phyloP scores from a whole-genome alignment of 2,888 invertebrate species.

The Patella depressa region DNA sequence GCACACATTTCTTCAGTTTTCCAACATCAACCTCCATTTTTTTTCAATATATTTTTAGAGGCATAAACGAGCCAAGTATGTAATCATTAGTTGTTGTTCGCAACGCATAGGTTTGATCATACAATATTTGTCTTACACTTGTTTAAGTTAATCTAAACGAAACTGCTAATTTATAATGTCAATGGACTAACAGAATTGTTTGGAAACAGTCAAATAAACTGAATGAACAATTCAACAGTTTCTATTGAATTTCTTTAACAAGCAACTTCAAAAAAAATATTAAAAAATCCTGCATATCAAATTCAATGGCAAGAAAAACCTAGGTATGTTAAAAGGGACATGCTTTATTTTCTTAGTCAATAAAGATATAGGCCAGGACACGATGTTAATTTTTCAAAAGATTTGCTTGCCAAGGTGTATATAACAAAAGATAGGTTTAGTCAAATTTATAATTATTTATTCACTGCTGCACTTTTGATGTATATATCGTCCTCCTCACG shows the following conservation, averaged over 20 bases:
- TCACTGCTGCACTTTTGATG: not conserved
- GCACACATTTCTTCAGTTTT: too few species aligned
- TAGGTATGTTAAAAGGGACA: not conserved
- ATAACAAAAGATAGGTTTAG: constrained; percentile 9
- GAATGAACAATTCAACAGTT: not conserved
- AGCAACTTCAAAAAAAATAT: not conserved
- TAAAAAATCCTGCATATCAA: not conserved
- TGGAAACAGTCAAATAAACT: constrained; percentile 1
- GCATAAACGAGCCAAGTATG: too few species aligned
- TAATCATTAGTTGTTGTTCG: too few species aligned
- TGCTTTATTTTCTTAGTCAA: constrained; percentile 1
- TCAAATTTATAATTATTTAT: constrained; percentile 10
- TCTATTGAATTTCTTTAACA: not conserved
- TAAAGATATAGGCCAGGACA: not conserved
- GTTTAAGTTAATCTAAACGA: not conserved
- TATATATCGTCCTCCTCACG: not conserved
- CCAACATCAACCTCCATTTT: too few species aligned
- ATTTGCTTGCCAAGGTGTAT: not conserved
- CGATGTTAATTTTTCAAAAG: constrained; percentile 7
- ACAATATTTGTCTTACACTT: too few species aligned
- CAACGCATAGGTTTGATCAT: too few species aligned
- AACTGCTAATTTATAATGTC: constrained; percentile 7
- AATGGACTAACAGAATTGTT: not conserved
- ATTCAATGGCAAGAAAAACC: not conserved
- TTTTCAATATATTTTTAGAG: too few species aligned